Base-by-base conservation (phyloP, 2,888 invertebrate genomes). In the Andrena trimmerana region DNA sequence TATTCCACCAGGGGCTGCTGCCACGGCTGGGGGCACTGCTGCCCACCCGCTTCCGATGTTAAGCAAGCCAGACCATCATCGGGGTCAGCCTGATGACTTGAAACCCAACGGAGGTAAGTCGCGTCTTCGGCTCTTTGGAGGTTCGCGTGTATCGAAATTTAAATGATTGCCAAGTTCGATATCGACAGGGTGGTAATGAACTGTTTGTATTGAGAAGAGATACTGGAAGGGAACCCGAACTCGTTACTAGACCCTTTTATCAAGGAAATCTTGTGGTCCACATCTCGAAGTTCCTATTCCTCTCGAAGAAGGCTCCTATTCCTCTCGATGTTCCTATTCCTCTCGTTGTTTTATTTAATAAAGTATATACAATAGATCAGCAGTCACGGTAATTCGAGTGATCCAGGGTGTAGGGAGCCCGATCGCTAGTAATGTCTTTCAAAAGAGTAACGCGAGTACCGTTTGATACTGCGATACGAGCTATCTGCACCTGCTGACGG, bases 11-110 rank as follows among this genome's bases (percentile, higher is more conserved):
- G 94, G 94, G 16, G 94, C 94, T 8, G 93, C 94, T 20, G 94
- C 93, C 2, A 96, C 97, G 59, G 95, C 97, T 20, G 96, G 96
- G 63, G 95, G 95, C 36, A 96, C 96, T 33, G 96, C 96, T 10
- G 96, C 96, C 87, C 97, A 97, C 94, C 97, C 97, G 42, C 95
- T 97, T 50, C 96, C 97, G 88, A 97, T 97, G 94, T 95, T 97
- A 86, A 96, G 97, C 77, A 97, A 97, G 90, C 97, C 97, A 66
- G 97, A 97, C 90, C 95, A 97, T 68, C 97, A 97, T 94, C 95
- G 97, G 90, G 92, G 93, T 63, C 94, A 93, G 90, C 95, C 96
- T 65, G 96, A 96, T 83, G 97, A 97, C 91, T 96, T 96, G 88
- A 97, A 97, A 94, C 96, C 97, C 87, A 95, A 96, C 90, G 97